Conservation (phyloP, 2,797 vertebrate genomes). For the Pagetopsis macropterus region DNA sequence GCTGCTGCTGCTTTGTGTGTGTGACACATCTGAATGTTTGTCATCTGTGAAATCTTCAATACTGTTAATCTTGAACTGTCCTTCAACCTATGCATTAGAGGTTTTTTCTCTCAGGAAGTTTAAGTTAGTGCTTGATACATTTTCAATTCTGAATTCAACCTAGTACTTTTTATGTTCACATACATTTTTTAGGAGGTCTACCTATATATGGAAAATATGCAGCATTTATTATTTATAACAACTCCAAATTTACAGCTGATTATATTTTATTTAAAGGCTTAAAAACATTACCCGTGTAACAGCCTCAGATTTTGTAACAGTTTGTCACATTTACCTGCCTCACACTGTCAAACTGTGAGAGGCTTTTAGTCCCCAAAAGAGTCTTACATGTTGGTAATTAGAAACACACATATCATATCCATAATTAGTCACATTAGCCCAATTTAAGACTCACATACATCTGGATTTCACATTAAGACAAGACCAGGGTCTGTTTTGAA, state of each 20-base stretch:
- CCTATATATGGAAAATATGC: slow-evolving; percentile 21
- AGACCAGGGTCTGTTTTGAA: neutral
- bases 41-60: slow-evolving; percentile 48
- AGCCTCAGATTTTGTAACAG: slow-evolving; percentile 14
- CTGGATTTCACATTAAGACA: neutral
- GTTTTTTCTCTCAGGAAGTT: slow-evolving; percentile 1
- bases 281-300: slow-evolving; percentile 36
- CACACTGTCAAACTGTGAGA: slow-evolving; percentile 14
- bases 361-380: neutral
- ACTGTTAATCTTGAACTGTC: slow-evolving; percentile 46
- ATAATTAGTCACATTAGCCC: neutral
- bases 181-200: slow-evolving; percentile 9
- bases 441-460: neutral
- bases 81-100: slow-evolving; percentile 20
- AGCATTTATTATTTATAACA: slow-evolving; percentile 40
- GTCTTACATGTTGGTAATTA: neutral
- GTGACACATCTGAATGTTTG: slow-evolving; percentile 56
- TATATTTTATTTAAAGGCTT: slow-evolving; percentile 48
- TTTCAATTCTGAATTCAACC: neutral
- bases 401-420: neutral
- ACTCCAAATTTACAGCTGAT: slow-evolving; percentile 33
- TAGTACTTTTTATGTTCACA: neutral
- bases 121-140: slow-evolving; percentile 20
- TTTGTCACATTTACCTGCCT: slow-evolving; percentile 38
- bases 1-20: slow-evolving; percentile 26